These are phyloP conservation scores for Ceratosolen solmsi DNA, from an alignment of 1,140 invertebrate species.

Conservation along the genomic window DNA sequence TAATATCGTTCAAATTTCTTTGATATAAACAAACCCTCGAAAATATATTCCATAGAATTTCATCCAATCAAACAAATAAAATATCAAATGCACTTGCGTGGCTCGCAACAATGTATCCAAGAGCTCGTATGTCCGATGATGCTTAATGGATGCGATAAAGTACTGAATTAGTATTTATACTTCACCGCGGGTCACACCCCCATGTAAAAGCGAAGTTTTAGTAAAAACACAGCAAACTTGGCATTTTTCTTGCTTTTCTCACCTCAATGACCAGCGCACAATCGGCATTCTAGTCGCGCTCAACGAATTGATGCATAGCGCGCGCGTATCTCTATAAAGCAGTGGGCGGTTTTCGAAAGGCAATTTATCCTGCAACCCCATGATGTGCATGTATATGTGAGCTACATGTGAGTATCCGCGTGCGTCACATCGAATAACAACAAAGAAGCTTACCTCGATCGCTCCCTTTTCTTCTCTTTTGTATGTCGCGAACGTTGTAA, in stretches of 20 bases:
- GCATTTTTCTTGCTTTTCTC: conserved; percentile 1
- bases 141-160: too few species aligned
- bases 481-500: not conserved
- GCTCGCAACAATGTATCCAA: not conserved
- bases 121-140: too few species aligned
- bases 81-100: not conserved
- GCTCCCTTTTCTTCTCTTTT: not conserved
- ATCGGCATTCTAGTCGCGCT: not conserved
- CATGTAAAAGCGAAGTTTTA: too few species aligned
- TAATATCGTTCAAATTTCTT: not conserved
- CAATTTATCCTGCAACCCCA: conserved; percentile 24
- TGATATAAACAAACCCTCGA: not conserved
- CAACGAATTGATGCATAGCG: conserved; percentile 15
- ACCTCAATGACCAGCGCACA: not conserved
- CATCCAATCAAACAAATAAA: conserved; percentile 3
- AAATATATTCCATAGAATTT: not conserved
- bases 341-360: conserved; percentile 30
- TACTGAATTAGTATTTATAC: not conserved
- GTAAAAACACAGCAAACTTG: too few species aligned
- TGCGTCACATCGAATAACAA: not conserved
- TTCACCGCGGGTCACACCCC: too few species aligned
- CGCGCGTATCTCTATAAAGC: not conserved
- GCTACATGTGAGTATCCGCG: not conserved
- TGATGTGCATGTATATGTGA: not conserved
- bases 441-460: conserved; percentile 32